Evolutionary conservation across 1,140 invertebrate genomes (phyloP), one percentile per base, ranked within the genome.

Genomic region (Drosophila virilis): DNA sequence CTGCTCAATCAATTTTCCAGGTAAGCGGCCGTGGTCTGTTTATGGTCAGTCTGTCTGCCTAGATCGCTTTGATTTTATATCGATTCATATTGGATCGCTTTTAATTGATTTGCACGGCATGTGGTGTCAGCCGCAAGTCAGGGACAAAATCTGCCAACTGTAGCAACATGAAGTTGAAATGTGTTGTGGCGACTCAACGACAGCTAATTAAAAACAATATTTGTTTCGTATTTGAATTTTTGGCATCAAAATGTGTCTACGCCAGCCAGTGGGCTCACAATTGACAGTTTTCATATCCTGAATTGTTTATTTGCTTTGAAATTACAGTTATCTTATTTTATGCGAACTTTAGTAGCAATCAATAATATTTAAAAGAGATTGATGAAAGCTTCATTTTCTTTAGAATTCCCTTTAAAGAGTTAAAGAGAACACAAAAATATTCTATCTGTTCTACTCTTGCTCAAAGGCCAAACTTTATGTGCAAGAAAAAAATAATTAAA

Each of bases 1-100:
- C 70, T 57, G 51, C 74, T 73, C 74, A 77, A 77, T 67, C 69
- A 73, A 76, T 59, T 71, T 51, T 45, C 48, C 40, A 42, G 55
- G 13, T 37, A 52, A 51, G 50, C 48, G 59, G 48, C 46, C 54
- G 10, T 35, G 58, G 52, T 55, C 55, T 54, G 46, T 40, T 60
- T 68, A 67, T 72, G 69, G 54, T 52, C 64, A 67, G 46, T 55
- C 6, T 37, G 15, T 65, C 42, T 60, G 71, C 48, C 65, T 46
- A 60, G 65, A 68, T 74, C 42, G 65, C 71, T 15, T 46, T 55
- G 48, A 73, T 73, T 67, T 38, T 42, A 54, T 45, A 67, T 73
- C 54, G 62, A 73, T 59, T 67, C 55, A 48, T 54, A 60, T 67
- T 43, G 45, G 46, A 13, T 52, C 12, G 48, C 33, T 72, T 65